A percentile compares a stretch with the other conserved stretches of the same genome.
Evolutionary conservation across 2,888 invertebrate genomes (phyloP).

Genomic region (Euproctis similis): DNA sequence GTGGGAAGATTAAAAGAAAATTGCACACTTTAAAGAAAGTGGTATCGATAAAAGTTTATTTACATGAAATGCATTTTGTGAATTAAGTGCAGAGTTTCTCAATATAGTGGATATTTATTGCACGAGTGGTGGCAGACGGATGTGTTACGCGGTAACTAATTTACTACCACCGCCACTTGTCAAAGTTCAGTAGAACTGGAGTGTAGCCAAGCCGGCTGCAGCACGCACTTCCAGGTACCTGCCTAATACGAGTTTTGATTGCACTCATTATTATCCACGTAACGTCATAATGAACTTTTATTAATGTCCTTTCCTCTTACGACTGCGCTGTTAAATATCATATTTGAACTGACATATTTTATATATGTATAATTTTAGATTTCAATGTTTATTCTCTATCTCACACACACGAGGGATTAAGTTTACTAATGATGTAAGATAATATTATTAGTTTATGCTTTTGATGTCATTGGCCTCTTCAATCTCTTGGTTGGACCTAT

Average conservation of each 20-base stretch:
- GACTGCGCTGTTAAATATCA: no score
- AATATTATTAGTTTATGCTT: constrained; percentile 25
- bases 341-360: no score
- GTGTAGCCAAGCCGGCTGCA: constrained; percentile 55
- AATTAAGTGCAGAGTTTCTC: no score
- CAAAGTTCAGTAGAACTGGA: constrained; percentile 74
- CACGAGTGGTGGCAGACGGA: constrained; percentile 29
- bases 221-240: constrained; percentile 64
- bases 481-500: constrained; percentile 41
- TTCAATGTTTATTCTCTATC: no score
- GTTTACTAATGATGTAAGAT: constrained; percentile 4
- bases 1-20: no score
- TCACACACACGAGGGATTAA: no score
- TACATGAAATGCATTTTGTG: no score
- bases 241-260: constrained; percentile 34
- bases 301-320: constrained; percentile 20
- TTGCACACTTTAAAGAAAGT: no score
- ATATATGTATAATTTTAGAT: no score
- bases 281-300: constrained; percentile 26
- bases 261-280: constrained; percentile 32
- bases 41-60: no score
- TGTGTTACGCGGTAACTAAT: constrained; percentile 45
- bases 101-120: no score
- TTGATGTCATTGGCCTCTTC: constrained; percentile 49
- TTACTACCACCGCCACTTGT: constrained; percentile 51